Base-by-base conservation (phyloP, 2,888 invertebrate species). In the Dichetophora obliterata region DNA sequence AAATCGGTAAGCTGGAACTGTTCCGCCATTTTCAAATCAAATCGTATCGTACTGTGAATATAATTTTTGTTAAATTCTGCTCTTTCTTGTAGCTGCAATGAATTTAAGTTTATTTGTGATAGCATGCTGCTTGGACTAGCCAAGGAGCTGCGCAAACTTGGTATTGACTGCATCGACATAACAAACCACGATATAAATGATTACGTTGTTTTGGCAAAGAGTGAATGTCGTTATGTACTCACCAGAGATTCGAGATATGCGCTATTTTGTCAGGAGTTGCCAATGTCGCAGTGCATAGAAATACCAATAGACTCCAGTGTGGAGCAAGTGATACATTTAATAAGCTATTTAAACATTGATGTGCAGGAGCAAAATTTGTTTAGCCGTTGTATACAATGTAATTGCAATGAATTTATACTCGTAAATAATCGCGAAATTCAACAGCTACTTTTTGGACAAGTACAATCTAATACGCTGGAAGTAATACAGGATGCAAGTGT, bases 101-200 rank as follows among this genome's bases (percentile, higher is more conserved):
- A 75, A 4, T 72, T 78, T 19, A 81, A 80, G 75, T 81, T 82
- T 70, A 75, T 82, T 52, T 82, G 82, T 66, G 82, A 82, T 66
- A 75, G 71, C 19, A 81, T 81, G 81, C 61, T 82, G 6, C 73
- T 78, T 48, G 80, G 81, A 0, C 69, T 82, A 2, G 80, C 81
- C 1, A 82, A 79, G 57, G 82, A 82, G 74, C 50, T 82, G 31
- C 82, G 82, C 19, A 82, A 82, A 79, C 77, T 82, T 9, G 82
- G 82, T 3, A 75, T 82, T 6, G 82, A 82, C 72, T 82, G 81
- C 63, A 19, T 81, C 37, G 80, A 81, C 43, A 79, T 82, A 27
- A 37, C 63, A 14, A 80, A 76, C 8, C 16, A 66, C 6, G 78
- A 79, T 68, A 65, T 81, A 54, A 70, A 79, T 50, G 52, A 66